Percentiles rank a stretch among this genome's conserved stretches.
phyloP scores from a whole-genome alignment of 2,888 invertebrate species.

The Timandra comae region DNA sequence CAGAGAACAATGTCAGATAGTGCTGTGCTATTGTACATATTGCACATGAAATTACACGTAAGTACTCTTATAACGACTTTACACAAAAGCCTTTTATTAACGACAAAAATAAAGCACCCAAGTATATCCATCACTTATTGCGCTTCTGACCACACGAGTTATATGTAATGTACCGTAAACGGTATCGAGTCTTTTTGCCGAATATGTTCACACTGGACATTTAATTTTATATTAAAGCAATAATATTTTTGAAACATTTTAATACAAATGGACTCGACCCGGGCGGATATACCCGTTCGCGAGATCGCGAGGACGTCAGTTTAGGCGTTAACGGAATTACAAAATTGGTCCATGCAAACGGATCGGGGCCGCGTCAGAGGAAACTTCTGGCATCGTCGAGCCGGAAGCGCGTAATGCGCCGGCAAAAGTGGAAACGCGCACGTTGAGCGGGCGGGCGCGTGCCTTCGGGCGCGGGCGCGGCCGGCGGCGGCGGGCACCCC shows the following conservation, averaged over 20 bases:
- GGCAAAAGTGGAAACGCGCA: constrained; percentile 65
- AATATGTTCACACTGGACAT: constrained; percentile 38
- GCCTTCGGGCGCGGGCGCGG: constrained; percentile 23
- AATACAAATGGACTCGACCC: constrained; percentile 58
- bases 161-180: constrained; percentile 32
- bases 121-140: constrained; percentile 56
- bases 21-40: constrained; percentile 49
- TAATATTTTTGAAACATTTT: constrained; percentile 42
- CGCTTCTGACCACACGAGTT: constrained; percentile 44
- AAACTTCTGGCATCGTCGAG: constrained; percentile 59
- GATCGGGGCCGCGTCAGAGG: constrained; percentile 54
- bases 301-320: constrained; percentile 56
- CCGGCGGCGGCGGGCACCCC: constrained; percentile 29
- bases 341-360: constrained; percentile 68
- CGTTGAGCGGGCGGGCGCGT: constrained; percentile 40
- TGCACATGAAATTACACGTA: constrained; percentile 38
- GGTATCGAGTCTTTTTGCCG: constrained; percentile 32
- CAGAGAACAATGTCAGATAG: constrained; percentile 40
- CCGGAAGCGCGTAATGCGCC: constrained; percentile 52
- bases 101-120: constrained; percentile 66
- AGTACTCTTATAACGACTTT: constrained; percentile 43
- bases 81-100: constrained; percentile 51
- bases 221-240: constrained; percentile 39
- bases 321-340: constrained; percentile 61
- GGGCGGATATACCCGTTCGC: constrained; percentile 44